phyloP scores from a whole-genome alignment of 2,888 invertebrate genomes.

The Entomobrya proxima region DNA sequence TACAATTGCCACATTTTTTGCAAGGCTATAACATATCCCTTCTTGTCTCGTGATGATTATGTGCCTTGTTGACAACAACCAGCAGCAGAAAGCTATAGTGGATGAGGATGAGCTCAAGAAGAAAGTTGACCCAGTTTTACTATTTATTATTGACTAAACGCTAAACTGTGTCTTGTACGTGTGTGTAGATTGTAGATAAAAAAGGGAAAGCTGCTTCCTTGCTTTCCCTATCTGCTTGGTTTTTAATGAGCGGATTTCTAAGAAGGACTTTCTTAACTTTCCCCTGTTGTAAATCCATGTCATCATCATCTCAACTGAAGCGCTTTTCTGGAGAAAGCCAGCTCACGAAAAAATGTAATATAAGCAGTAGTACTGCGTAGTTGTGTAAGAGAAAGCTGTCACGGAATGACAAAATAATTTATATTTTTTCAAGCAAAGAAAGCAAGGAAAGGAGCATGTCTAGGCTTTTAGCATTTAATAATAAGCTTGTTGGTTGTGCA shows the following conservation, averaged over 20 bases:
- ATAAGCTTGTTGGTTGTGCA: neutral
- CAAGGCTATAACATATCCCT: no score
- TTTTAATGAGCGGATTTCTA: conserved; percentile 26
- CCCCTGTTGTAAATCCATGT: neutral
- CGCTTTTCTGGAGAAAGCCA: neutral
- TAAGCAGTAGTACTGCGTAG: neutral
- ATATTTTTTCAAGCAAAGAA: neutral
- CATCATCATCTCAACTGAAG: neutral
- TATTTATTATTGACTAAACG: neutral
- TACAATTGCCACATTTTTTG: no score
- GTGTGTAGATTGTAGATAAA: neutral
- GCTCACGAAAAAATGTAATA: neutral
- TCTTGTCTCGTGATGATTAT: no score
- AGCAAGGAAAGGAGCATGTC: neutral
- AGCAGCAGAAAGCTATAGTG: neutral
- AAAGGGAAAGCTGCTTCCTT: neutral
- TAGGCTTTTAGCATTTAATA: neutral
- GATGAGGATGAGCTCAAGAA: neutral
- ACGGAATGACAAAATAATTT: conserved; percentile 5
- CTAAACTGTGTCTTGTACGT: no score
- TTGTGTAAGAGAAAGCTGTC: neutral
- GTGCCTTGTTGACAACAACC: neutral
- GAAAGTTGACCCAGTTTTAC: neutral
- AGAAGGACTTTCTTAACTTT: neutral
- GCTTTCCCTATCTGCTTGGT: neutral